These are phyloP conservation scores for Tragulus kanchil DNA, from an alignment of 2,113 vertebrate genomes.

Conservation along the genomic window DNA sequence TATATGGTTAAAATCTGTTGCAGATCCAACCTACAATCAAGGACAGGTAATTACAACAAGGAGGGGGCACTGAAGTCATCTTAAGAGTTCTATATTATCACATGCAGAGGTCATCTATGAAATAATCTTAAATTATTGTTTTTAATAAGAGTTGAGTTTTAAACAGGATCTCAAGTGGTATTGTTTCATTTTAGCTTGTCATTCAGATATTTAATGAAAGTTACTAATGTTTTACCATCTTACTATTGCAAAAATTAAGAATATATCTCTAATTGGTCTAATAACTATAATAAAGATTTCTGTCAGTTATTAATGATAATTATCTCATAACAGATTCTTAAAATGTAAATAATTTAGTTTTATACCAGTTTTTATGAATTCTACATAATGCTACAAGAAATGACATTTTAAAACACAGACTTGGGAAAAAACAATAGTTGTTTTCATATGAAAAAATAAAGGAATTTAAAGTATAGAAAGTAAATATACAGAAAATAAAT, in stretches of 20 bases:
- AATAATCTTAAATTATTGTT: not conserved
- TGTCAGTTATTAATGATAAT: constrained; percentile 32
- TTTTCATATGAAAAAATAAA: not conserved
- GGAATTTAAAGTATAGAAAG: not conserved
- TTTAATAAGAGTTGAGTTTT: not conserved
- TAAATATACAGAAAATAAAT: not conserved
- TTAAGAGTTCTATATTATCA: not conserved
- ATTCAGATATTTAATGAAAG: constrained; percentile 11
- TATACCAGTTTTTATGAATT: not conserved
- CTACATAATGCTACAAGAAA: not conserved
- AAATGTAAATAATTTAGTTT: not conserved
- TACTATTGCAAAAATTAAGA: not conserved
- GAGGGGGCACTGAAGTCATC: rapidly evolving
- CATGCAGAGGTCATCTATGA: not conserved
- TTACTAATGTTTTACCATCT: constrained; percentile 50
- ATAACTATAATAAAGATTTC: constrained; percentile 7
- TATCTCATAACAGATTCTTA: not conserved
- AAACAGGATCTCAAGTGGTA: not conserved
- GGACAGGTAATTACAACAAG: not conserved
- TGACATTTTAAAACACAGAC: not conserved
- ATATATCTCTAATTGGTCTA: constrained; percentile 24
- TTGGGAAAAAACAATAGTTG: not conserved
- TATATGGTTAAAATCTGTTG: not conserved
- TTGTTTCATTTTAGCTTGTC: constrained; percentile 33
- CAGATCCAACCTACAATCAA: not conserved